A percentile compares a stretch with the other conserved stretches of the same genome.
Conservation (phyloP, 1,140 invertebrate genomes). For the Drosophila parabipectinata region DNA sequence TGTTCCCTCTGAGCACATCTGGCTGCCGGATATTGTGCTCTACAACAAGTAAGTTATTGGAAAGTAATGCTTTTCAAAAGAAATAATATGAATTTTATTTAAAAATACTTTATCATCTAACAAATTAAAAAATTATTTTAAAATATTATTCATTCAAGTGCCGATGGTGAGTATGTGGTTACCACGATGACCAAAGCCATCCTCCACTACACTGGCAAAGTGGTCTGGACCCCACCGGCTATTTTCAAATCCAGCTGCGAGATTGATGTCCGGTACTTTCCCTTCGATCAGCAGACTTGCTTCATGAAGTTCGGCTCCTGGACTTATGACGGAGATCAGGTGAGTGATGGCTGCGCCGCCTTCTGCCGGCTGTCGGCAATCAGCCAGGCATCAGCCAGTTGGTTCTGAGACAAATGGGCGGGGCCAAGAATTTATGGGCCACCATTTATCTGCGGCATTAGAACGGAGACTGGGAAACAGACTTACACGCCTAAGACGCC, state of each 20-base stretch:
- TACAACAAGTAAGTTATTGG: constrained; percentile 94
- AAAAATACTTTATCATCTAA: not conserved
- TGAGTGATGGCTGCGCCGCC: constrained; percentile 80
- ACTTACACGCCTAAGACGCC: constrained; percentile 73
- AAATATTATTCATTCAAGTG: constrained; percentile 86
- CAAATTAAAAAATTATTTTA: not conserved
- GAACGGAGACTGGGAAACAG: constrained; percentile 15
- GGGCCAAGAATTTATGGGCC: constrained; percentile 65
- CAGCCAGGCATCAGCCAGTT: constrained; percentile 5
- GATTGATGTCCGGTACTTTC: constrained; percentile 98
- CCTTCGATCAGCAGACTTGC: constrained; percentile 98
- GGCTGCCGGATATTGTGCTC: constrained; percentile 98
- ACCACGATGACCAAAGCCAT: constrained; percentile 99
- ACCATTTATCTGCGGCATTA: constrained; percentile 54
- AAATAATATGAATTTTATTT: not conserved
- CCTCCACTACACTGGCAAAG: constrained; percentile 94
- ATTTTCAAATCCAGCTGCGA: constrained; percentile 99
- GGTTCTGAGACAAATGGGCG: constrained; percentile 50
- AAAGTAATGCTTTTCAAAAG: not conserved
- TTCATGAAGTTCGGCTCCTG: constrained; percentile 99
- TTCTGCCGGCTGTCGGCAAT: not conserved
- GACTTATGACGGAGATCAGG: constrained; percentile 98
- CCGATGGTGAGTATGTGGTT: constrained; percentile 98
- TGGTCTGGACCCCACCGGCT: constrained; percentile 96
- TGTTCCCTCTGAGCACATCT: constrained; percentile 96